Conservation (phyloP, 2,113 vertebrate genomes). For the Megaceryle torquata region DNA sequence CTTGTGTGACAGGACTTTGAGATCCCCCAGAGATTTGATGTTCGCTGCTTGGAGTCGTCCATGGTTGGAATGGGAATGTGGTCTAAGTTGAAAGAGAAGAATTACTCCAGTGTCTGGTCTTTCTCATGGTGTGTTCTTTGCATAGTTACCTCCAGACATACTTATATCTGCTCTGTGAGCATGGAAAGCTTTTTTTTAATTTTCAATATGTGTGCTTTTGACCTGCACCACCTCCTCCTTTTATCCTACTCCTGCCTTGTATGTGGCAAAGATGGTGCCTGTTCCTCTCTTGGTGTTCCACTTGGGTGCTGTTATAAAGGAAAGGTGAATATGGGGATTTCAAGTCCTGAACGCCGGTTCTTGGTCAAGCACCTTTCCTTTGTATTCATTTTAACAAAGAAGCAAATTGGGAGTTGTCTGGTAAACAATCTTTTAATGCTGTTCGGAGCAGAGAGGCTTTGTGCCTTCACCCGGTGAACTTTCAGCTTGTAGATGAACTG, state of each 20-base stretch:
- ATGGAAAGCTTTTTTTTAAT: neutral
- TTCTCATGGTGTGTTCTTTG: neutral
- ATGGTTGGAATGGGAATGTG: neutral
- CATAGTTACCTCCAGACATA: neutral
- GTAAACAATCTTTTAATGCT: neutral
- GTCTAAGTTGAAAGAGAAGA: neutral
- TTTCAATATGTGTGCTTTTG: neutral
- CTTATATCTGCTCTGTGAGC: neutral
- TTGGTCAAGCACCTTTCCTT: neutral
- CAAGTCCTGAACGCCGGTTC: neutral
- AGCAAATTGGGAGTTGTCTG: neutral
- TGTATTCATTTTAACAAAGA: neutral
- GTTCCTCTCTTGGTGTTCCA: neutral
- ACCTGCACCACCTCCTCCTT: neutral
- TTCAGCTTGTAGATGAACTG: neutral
- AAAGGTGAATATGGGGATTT: neutral
- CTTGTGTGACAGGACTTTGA: neutral
- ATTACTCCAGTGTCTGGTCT: neutral
- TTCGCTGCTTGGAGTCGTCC: too few relatives aligned
- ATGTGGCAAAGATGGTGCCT: neutral
- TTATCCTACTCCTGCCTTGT: neutral
- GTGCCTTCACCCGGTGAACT: neutral
- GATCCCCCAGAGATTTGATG: neutral
- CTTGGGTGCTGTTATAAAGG: neutral
- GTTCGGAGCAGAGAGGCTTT: neutral